Base-by-base conservation (phyloP, 2,888 invertebrate species). In the Yponomeuta plumbellus region DNA sequence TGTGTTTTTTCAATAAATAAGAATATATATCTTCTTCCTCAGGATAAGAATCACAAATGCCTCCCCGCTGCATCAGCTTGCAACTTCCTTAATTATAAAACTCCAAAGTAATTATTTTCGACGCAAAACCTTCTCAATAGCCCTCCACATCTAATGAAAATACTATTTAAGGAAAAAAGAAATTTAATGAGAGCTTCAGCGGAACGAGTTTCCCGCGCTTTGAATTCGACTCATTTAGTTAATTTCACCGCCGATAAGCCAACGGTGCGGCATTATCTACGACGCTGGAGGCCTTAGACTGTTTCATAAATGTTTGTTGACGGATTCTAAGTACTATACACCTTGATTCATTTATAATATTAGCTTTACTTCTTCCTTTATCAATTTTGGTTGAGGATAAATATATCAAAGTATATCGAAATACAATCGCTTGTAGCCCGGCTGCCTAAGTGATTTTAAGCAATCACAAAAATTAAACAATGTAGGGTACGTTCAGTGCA, bases 201-300 rank as follows among this genome's bases (percentile, higher is more conserved):
- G 62, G 23, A 61, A 61, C 13, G 61, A 62, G 26, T 62, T n/a
- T 39, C 62, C 4, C 40, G 11, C 39, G 62, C 62, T 62, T 62
- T 62, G 62, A 62, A 62, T 62, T 34, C 34, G 62, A 34, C 62
- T 62, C 62, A 62, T 62, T 62, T 8, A 34, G 34, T 62, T 62
- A 62, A 62, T 62, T 62, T n/a, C 17, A 39, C n/a, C 39, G 17
- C 62, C 21, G 59, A 59, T 21, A 59, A 22, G 23, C 21, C 22
- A 11, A 22, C 21, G 10, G 59, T 23, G 6, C 59, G 23, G 4
- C 59, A 59, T 59, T 22, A 59, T 59, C 59, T 59, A 59, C 23
- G 23, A 52, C 44, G 44, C 44, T 52, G 44, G 44, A 13, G 17
- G 44, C 44, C 44, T 52, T 13, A 52, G 17, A 34, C 8, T 34